Percentiles rank a stretch among this genome's conserved stretches.
Conservation (phyloP, 2,888 invertebrate species). For the Petrolisthes manimaculis region DNA sequence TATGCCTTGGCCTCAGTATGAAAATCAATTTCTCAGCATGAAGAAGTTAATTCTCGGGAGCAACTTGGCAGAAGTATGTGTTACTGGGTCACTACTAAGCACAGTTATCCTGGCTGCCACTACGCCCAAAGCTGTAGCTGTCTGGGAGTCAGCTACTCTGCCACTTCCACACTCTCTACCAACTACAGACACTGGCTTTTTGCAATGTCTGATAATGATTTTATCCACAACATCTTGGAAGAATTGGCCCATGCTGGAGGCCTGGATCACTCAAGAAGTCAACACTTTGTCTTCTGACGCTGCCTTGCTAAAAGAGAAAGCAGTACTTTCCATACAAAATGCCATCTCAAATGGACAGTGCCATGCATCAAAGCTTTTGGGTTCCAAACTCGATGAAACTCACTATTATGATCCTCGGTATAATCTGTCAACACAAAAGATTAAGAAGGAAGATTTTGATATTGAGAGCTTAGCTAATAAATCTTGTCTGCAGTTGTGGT, state of each 20-base stretch:
- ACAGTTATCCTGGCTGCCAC: conserved; percentile 21
- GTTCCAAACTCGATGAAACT: background rate
- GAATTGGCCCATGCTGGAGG: conserved; percentile 47
- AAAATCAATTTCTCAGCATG: conserved; percentile 40
- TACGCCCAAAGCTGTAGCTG: conserved; percentile 11
- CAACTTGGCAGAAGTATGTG: conserved; percentile 16
- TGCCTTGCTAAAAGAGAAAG: conserved; percentile 13
- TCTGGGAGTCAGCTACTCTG: conserved; percentile 38
- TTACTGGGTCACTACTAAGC: conserved; percentile 30
- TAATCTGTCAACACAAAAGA: background rate
- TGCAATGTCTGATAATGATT: conserved; percentile 25
- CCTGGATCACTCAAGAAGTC: conserved; percentile 27
- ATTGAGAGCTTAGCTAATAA: conserved; percentile 53
- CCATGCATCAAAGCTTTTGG: conserved; percentile 31
- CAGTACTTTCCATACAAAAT: conserved; percentile 16
- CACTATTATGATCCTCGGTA: conserved; percentile 49
- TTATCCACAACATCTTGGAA: conserved; percentile 35
- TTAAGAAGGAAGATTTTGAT: conserved; percentile 4
- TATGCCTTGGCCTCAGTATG: conserved; percentile 39
- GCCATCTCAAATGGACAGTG: conserved; percentile 26
- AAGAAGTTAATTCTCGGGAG: conserved; percentile 37
- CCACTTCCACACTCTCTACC: conserved; percentile 38
- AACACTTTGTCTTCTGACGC: background rate
- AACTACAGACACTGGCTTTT: conserved; percentile 1
- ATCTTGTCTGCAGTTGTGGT: conserved; percentile 51